These are phyloP conservation scores for Ginglymostoma cirratum DNA, from an alignment of 2,113 vertebrate genomes.

Conservation along the genomic window DNA sequence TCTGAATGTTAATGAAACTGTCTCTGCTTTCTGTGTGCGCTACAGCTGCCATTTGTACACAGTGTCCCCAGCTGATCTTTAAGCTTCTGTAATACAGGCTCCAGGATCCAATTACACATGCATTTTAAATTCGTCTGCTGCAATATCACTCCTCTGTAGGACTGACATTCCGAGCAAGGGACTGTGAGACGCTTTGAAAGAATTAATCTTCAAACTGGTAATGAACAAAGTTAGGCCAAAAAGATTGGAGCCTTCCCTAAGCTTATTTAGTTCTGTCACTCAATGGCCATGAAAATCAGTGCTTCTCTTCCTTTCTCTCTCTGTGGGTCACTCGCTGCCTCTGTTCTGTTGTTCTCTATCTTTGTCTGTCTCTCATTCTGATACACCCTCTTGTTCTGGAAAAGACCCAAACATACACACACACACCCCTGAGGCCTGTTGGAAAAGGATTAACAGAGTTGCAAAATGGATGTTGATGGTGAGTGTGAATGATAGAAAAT, in stretches of 20 bases:
- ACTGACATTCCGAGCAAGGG: not conserved
- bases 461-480: too few species aligned
- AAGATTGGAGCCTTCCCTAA: not conserved
- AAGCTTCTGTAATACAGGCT: not conserved
- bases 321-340: too few species aligned
- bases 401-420: not conserved
- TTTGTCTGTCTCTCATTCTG: not conserved
- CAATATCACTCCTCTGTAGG: not conserved
- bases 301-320: not conserved
- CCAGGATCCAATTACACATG: not conserved
- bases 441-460: too few species aligned
- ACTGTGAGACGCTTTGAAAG: not conserved
- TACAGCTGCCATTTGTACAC: constrained; percentile 26
- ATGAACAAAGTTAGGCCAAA: not conserved
- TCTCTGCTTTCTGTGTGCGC: too few species aligned
- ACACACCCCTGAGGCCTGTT: too few species aligned
- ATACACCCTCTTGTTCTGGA: not conserved
- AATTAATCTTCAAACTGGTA: constrained; percentile 15
- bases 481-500: too few species aligned
- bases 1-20: not conserved
- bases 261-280: not conserved
- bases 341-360: not conserved
- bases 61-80: constrained; percentile 19
- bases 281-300: not conserved
- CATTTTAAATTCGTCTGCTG: not conserved